A percentile compares a stretch with the other conserved stretches of the same genome.
phyloP scores from a whole-genome alignment of 2,888 invertebrate genomes.

The Orchestes rusci region DNA sequence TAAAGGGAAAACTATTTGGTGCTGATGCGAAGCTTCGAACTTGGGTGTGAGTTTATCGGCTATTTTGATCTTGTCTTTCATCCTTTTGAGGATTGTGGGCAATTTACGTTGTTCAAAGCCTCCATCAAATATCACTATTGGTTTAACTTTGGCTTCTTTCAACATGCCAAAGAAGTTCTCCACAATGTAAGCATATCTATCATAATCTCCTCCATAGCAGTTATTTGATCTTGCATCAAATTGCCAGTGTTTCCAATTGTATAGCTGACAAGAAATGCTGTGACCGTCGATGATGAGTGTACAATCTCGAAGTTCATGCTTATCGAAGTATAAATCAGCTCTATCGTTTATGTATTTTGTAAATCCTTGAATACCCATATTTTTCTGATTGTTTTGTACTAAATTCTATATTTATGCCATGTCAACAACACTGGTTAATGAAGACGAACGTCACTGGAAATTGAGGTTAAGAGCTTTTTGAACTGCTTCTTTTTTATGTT shows the following conservation, averaged over 20 bases:
- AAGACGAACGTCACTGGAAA: slow-evolving; percentile 8
- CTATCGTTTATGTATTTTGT: slow-evolving; percentile 69
- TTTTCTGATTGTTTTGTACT: slow-evolving; percentile 4
- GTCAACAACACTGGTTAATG: slow-evolving; percentile 18
- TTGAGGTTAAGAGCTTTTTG: slow-evolving; percentile 3
- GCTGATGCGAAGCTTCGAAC: slow-evolving; percentile 44
- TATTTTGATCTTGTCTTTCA: slow-evolving; percentile 30
- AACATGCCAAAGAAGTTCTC: slow-evolving; percentile 63
- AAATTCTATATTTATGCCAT: slow-evolving; percentile 13
- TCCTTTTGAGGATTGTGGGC: slow-evolving; percentile 30
- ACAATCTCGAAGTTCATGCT: slow-evolving; percentile 58
- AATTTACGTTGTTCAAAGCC: slow-evolving; percentile 49
- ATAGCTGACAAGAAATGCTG: slow-evolving; percentile 65
- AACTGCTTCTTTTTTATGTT: background rate
- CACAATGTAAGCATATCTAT: slow-evolving; percentile 62
- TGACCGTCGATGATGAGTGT: slow-evolving; percentile 75
- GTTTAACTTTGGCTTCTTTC: slow-evolving; percentile 59
- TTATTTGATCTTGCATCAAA: slow-evolving; percentile 43
- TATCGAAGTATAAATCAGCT: slow-evolving; percentile 56
- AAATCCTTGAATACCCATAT: slow-evolving; percentile 81
- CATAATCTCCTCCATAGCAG: slow-evolving; percentile 82
- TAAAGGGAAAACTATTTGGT: slow-evolving; percentile 64
- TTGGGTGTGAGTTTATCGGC: slow-evolving; percentile 49
- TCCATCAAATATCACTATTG: slow-evolving; percentile 72
- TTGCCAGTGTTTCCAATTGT: slow-evolving; percentile 49